These are phyloP conservation scores for Lepidocolaptes lacrymiger DNA, from an alignment of 2,797 vertebrate genomes.

Conservation along the genomic window DNA sequence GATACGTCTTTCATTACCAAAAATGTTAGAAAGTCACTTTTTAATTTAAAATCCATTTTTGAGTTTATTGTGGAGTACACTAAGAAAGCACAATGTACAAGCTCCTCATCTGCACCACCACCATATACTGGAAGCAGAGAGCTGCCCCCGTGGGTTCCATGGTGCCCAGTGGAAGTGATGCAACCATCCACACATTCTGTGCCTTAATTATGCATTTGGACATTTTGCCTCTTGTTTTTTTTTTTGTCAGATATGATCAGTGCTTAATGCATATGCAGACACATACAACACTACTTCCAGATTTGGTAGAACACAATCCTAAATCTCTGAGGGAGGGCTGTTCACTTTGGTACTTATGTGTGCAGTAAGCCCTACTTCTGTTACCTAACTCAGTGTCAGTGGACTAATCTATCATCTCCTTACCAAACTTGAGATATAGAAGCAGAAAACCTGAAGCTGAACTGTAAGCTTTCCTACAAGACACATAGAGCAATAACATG, in stretches of 20 bases:
- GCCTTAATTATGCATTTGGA: not conserved
- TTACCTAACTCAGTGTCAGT: not conserved
- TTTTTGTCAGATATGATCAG: not conserved
- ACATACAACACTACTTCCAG: not conserved
- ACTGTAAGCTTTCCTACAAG: not conserved
- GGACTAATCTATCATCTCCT: not conserved
- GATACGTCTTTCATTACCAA: not conserved
- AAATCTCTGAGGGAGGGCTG: not conserved
- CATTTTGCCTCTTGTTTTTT: not conserved
- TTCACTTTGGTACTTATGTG: not conserved
- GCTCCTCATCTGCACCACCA: not conserved
- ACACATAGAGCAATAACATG: not conserved
- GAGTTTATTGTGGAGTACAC: not conserved
- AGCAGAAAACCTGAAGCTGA: not conserved
- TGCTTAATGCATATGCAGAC: not conserved
- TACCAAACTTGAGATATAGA: accelerated
- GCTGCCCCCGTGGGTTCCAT: not conserved
- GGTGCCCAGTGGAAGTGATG: accelerated
- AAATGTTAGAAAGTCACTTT: not conserved
- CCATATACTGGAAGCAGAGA: not conserved
- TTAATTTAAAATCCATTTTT: not conserved
- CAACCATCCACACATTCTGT: not conserved
- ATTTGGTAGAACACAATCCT: not conserved
- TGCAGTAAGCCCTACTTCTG: not conserved
- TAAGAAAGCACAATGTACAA: not conserved